Conservation (phyloP, 1,140 invertebrate species). For the Thalassaphorura encarpata region DNA sequence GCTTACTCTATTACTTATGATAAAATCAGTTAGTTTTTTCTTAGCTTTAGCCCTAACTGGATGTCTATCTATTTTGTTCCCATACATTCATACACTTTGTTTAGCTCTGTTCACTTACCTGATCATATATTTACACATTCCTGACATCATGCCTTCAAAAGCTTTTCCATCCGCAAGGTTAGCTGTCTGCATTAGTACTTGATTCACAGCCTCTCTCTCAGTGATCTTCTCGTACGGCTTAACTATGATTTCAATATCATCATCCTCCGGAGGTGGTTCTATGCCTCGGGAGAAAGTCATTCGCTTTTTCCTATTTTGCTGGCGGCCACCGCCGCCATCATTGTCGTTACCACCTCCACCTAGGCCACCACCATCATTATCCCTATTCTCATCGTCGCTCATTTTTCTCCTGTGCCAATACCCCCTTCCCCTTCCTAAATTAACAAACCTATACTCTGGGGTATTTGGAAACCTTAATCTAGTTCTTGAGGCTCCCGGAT, state of each 20-base stretch:
- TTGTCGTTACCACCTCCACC: background rate
- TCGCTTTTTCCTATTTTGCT: background rate
- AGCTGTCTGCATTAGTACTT: too few relatives aligned
- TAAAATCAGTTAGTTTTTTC: too few relatives aligned
- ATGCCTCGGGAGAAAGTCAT: background rate
- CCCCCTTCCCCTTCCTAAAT: background rate
- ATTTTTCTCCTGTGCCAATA: background rate
- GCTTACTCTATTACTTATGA: too few relatives aligned
- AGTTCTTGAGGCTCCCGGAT: background rate
- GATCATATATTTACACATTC: too few relatives aligned
- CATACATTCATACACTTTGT: too few relatives aligned
- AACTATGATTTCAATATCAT: background rate
- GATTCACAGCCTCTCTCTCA: background rate
- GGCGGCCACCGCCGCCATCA: background rate
- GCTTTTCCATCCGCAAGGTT: too few relatives aligned
- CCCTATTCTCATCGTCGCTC: background rate
- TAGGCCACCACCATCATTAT: background rate
- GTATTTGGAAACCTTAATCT: background rate
- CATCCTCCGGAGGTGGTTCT: background rate
- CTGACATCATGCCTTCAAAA: too few relatives aligned
- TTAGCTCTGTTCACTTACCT: too few relatives aligned
- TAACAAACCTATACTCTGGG: background rate
- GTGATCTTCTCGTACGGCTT: background rate
- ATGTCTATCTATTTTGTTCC: too few relatives aligned
- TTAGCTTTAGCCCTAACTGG: too few relatives aligned